Base-by-base conservation (phyloP, 1,140 invertebrate genomes). In the Papilio xuthus region DNA sequence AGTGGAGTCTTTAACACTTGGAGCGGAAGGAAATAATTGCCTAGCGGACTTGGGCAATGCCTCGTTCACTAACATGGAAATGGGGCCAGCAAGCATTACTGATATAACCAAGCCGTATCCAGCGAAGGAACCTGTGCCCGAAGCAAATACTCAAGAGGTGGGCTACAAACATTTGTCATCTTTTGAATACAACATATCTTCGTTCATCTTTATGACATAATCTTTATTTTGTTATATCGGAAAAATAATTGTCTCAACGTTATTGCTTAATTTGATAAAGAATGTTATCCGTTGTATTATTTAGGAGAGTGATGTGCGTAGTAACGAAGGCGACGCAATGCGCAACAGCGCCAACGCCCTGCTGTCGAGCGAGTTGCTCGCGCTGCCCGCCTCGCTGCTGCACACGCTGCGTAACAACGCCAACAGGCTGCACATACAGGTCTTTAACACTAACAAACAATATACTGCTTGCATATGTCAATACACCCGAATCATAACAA, bases 311-410 rank as follows among this genome's bases (percentile, higher is more conserved):
- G 80, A 81, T 77, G 78, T 84, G 80, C 85, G 84, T 63, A 81
- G 83, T 67, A 83, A 83, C 75, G 84, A 86, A 56, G 89, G 88
- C 70, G 97, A 97, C 80, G 95, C 96, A 88, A 94, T 97, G 78
- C 95, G 96, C 42, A 97, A 97, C 89, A 97, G 96, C 86, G 96
- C 96, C 41, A 97, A 97, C 89, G 97, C 96, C 89, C 96, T 97
- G 84, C 91, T 97, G 7, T 97, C 96, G 42, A 95, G 96, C 76
- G 96, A 96, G 88, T 88, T 96, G 85, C 92, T 95, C 9, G 88
- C 88, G 42, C 77, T 91, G 78, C 92, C 92, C 41, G 89, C 90
- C 47, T 87, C 90, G 47, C 85, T 93, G 83, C 86, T 93, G 74
- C 92, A 93, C 81, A 88, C 91, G 69, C 86, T 93, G 75, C 86